Evolutionary conservation across 2,888 invertebrate species (phyloP).

Genomic region (Aethes cnicana): DNA sequence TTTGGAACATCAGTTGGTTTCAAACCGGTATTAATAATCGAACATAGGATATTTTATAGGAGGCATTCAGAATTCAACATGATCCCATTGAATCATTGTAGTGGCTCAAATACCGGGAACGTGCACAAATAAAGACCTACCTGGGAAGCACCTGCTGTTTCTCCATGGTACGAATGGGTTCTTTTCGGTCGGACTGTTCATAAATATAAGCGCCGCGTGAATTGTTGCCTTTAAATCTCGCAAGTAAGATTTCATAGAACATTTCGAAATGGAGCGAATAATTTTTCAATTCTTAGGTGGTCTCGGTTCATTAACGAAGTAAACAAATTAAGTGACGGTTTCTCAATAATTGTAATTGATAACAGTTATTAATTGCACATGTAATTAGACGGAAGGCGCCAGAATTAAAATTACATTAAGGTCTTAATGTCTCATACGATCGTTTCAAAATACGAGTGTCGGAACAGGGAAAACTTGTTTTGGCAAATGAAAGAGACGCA

Average conservation of each 20-base stretch:
- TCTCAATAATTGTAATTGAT: constrained; percentile 1
- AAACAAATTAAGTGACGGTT: constrained; percentile 14
- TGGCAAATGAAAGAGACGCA: no score
- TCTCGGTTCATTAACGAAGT: constrained; percentile 3
- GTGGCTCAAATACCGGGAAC: constrained; percentile 60
- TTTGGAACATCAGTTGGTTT: constrained; percentile 5
- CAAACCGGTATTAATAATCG: neutral
- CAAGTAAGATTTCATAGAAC: constrained; percentile 33
- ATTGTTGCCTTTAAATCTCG: constrained; percentile 42
- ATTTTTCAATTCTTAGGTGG: constrained; percentile 13
- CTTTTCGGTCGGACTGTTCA: constrained; percentile 38
- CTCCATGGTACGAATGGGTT: constrained; percentile 37
- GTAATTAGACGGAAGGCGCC: neutral
- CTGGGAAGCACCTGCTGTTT: constrained; percentile 71
- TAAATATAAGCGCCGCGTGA: constrained; percentile 73
- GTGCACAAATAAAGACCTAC: constrained; percentile 63
- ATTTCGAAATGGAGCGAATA: constrained; percentile 13
- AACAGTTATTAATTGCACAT: neutral
- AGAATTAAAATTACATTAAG: neutral
- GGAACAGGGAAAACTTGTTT: no score
- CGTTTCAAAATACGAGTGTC: no score
- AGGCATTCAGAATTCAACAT: constrained; percentile 49
- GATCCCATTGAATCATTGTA: constrained; percentile 54
- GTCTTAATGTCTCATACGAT: no score
- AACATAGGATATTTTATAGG: constrained; percentile 19